Evolutionary conservation across 1,140 invertebrate genomes (phyloP).

Genomic region (Macrotrachela quadricornifera): DNA sequence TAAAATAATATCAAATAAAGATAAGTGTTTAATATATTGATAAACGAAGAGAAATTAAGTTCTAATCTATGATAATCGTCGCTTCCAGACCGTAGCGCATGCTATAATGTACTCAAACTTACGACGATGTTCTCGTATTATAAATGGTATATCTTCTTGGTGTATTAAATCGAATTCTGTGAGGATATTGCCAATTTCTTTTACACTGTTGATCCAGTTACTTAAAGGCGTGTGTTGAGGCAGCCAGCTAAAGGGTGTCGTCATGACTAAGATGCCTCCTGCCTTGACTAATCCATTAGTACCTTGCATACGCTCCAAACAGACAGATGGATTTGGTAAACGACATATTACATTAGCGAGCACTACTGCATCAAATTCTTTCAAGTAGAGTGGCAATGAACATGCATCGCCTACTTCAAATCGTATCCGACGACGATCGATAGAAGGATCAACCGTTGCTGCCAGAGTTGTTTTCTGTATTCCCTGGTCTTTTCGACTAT

Average conservation of each 20-base stretch:
- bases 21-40: too few relatives aligned
- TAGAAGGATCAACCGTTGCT: conserved; percentile 13
- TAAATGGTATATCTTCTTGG: too few relatives aligned
- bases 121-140: too few relatives aligned
- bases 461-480: not conserved
- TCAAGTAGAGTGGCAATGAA: conserved; percentile 18
- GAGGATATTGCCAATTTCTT: too few relatives aligned
- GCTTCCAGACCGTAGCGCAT: too few relatives aligned
- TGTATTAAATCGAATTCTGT: too few relatives aligned
- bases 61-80: too few relatives aligned
- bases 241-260: conserved; percentile 27
- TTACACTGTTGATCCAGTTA: too few relatives aligned
- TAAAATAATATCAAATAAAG: too few relatives aligned
- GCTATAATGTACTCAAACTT: too few relatives aligned
- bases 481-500: too few relatives aligned
- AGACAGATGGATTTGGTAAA: conserved; percentile 19
- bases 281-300: not conserved
- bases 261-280: conserved; percentile 23
- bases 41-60: too few relatives aligned
- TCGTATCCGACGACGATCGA: conserved; percentile 12
- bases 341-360: conserved; percentile 28
- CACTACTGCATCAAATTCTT: conserved; percentile 25
- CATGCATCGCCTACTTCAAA: conserved; percentile 23
- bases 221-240: conserved; percentile 17
- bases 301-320: conserved; percentile 16